Conservation (phyloP, 1,140 invertebrate genomes). For the Trissolcus basalis region DNA sequence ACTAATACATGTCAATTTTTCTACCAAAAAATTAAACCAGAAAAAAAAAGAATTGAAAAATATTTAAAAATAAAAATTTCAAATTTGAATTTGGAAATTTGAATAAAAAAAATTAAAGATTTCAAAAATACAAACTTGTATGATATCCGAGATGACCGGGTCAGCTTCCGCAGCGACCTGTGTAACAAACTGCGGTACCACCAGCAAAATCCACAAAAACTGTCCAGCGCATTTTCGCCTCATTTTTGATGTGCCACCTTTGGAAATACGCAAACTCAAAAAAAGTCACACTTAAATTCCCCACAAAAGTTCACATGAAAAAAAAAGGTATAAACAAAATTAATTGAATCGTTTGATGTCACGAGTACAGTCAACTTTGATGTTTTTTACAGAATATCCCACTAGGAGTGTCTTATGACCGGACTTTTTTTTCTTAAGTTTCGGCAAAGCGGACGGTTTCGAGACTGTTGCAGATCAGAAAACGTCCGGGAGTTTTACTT, state of each 20-base stretch:
- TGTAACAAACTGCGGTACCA: slow-evolving; percentile 17
- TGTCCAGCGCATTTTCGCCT: slow-evolving; percentile 48
- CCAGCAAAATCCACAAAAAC: slow-evolving; percentile 47
- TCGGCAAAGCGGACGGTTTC: slow-evolving; percentile 50
- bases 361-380: not conserved
- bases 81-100: no score
- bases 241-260: slow-evolving; percentile 24
- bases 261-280: slow-evolving; percentile 10
- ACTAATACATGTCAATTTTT: no score
- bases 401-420: no score
- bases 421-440: slow-evolving; percentile 17
- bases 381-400: no score
- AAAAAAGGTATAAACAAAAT: no score
- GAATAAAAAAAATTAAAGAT: no score
- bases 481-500: slow-evolving; percentile 62
- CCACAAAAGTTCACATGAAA: slow-evolving; percentile 33
- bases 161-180: slow-evolving; percentile 45
- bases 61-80: no score
- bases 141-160: slow-evolving; percentile 52
- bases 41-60: no score
- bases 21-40: no score
- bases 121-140: slow-evolving; percentile 56
- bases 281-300: slow-evolving; percentile 28
- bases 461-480: slow-evolving; percentile 61
- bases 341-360: not conserved